Conservation (phyloP, 1,140 invertebrate genomes). For the Limonius californicus region DNA sequence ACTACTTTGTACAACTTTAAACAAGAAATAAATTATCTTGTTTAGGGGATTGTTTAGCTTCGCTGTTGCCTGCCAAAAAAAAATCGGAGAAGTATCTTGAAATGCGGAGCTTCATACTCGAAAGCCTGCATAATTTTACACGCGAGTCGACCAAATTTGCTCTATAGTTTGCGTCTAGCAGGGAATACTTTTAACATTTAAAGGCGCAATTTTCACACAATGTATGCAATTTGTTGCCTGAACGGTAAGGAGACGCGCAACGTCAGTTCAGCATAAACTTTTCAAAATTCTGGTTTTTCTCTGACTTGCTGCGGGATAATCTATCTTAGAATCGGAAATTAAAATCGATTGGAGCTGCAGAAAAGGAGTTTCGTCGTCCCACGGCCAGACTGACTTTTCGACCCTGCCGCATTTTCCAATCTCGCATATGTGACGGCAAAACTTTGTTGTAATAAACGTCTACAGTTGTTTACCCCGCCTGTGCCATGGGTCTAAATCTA, state of each 20-base stretch:
- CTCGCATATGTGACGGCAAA: conserved; percentile 9
- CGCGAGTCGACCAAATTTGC: background rate
- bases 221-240: conserved; percentile 11
- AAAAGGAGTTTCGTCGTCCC: conserved; percentile 1
- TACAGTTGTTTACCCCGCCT: background rate
- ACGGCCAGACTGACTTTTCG: conserved; percentile 6
- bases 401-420: conserved; percentile 3
- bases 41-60: background rate
- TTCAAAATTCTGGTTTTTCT: conserved; percentile 11
- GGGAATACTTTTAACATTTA: background rate
- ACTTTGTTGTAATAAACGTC: conserved; percentile 2
- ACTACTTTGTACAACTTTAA: conserved; percentile 6
- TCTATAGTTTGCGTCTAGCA: background rate
- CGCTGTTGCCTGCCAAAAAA: background rate
- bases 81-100: background rate
- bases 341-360: conserved; percentile 17
- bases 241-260: background rate
- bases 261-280: conserved; percentile 6
- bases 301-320: conserved; percentile 15
- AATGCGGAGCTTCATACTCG: background rate
- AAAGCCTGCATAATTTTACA: background rate
- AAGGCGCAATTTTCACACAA: conserved; percentile 6
- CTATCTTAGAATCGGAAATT: conserved; percentile 21
- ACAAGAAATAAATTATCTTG: conserved; percentile 13
- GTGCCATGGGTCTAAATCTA: background rate